Base-by-base conservation (phyloP, 2,888 invertebrate genomes). In the Perizoma flavofasciatum region DNA sequence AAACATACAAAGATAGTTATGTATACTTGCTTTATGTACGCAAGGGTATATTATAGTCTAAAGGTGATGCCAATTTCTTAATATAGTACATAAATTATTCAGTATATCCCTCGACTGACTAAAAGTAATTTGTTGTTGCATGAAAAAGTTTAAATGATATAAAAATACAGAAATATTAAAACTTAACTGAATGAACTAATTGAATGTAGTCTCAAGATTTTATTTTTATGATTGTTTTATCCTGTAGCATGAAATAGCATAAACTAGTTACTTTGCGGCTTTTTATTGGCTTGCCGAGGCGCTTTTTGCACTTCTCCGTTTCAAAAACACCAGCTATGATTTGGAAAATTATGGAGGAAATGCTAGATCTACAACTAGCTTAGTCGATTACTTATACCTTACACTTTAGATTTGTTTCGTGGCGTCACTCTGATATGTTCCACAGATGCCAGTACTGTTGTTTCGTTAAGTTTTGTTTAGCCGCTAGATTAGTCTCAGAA, bases 351-450 rank as follows among this genome's bases (percentile, higher is more conserved):
- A 46, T 9, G 51, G 43, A 52, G 44, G 40, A 57, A 59, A 58
- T 51, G 57, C 59, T 62, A 62, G 63, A 60, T 2, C 22, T 22
- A 22, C 1, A 22, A 1, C 22, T 50, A 5, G 33, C 56, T 50
- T 64, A 66, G 68, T 66, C 64, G 59, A 45, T 41, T 35, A 59
- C 49, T 59, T 55, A 51, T 44, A 50, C 43, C 6, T 48, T 54
- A 39, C 47, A n/a, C 32, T 59, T 41, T 50, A 50, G 49, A 47
- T 56, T 22, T 34, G 44, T 59, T 47, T 47, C 10, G 44, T 55
- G 71, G 71, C 71, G 67, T 72, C 72, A 49, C 55, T 68, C 68
- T 49, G 62, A 70, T 71, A 71, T 71, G 72, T 72, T 72, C 52
- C 63, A 55, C 60, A 52, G 69, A 67, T 66, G 69, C 69, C 69